Evolutionary conservation across 2,113 vertebrate species (phyloP), one percentile per base, ranked within the genome.

Genomic region (Sylvicapra grimmia): DNA sequence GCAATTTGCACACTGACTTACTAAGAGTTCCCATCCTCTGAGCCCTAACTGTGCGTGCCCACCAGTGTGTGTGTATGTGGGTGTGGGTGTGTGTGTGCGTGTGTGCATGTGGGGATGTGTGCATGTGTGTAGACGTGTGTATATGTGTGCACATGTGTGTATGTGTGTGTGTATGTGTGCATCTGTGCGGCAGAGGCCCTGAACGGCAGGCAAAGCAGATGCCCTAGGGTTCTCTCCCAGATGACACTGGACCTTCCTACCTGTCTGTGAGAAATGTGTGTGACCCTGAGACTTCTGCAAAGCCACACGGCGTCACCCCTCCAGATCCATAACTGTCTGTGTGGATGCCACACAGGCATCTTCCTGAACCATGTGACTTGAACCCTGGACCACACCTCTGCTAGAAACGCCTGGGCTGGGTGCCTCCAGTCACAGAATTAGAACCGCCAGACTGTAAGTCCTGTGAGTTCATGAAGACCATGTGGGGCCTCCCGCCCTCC

Each of bases 361-460:
- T 36, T 54, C 19, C 33, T 54, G 33, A 51, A 54, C 80, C 51
- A 54, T 7, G 19, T 54, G 51, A n/a, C 80, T n/a, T 21, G 47
- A 82, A 23, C 51, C n/a, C 56, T 9, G 29, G 59, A 19, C 56
- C 8, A 5, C 1, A 0, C 25, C 19, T 6, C 36, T 0, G 2
- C 44, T 14, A 59, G 31, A 31, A 83, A 36, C 0, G 1, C 33
- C 47, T 44, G 23, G 23, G 0, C 8, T 36, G 31, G 2, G 25
- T 63, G n/a, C 16, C 87, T 89, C 56, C 65, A 61, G 56, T 72
- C 40, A 68, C 18, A 90, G 59, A 49, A 31, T 63, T 36, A 72
- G 59, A 84, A 61, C 58, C 0, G 2, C 12, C 11, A 2, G 15
- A 11, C 6, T 23, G 31, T n/a, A 7, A 80, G 19, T 25, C 14